Conservation (phyloP, 2,113 vertebrate genomes). For the Sylvilagus bachmani region DNA sequence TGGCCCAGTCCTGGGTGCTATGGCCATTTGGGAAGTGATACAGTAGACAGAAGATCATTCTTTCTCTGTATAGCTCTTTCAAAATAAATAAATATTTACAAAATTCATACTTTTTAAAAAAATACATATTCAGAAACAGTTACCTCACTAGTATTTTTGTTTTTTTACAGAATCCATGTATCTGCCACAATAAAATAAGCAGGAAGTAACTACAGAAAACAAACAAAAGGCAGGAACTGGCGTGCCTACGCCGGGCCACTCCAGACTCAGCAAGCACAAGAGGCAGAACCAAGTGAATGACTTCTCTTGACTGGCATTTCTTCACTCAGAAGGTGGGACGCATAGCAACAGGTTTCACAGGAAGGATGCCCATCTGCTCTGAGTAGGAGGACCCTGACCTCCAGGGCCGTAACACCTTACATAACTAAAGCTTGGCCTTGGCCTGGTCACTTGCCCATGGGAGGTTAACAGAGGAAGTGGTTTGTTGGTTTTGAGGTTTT, state of each 20-base stretch:
- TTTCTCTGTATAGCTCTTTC: too few species aligned
- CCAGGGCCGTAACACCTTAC: background rate
- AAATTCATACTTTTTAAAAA: too few species aligned
- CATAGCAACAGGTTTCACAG: constrained; percentile 11
- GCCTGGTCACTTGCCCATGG: background rate
- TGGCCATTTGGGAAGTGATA: too few species aligned
- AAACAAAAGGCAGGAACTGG: background rate
- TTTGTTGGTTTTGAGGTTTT: constrained; percentile 76
- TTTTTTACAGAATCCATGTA: background rate
- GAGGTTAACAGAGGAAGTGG: constrained; percentile 66
- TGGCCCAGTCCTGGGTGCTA: too few species aligned
- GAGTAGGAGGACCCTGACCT: constrained; percentile 47
- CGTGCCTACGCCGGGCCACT: background rate
- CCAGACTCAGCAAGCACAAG: background rate
- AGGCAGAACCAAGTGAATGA: background rate
- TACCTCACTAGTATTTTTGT: background rate
- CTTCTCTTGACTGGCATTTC: background rate
- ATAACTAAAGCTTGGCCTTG: background rate
- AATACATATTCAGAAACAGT: background rate
- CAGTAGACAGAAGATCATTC: too few species aligned
- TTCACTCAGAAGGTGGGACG: background rate
- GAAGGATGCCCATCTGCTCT: background rate
- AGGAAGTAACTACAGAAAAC: background rate
- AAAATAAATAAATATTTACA: background rate
- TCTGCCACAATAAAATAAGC: constrained; percentile 4